Base-by-base conservation (phyloP, 2,113 vertebrate species). In the Chaetura pelagica region DNA sequence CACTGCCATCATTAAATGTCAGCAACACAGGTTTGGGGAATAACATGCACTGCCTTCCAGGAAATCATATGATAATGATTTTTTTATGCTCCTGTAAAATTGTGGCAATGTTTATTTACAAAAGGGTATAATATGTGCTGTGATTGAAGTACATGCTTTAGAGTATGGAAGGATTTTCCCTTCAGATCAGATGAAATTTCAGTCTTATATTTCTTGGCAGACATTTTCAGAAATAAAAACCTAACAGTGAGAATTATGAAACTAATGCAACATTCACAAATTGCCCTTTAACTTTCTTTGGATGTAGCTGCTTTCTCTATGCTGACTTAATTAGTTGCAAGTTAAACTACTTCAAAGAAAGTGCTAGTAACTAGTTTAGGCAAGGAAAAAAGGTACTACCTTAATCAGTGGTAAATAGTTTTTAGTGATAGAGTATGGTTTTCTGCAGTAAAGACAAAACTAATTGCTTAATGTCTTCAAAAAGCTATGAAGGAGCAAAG, bases 71-170 rank as follows among this genome's bases (percentile, higher is more conserved):
- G 34, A 74, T 85, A 82, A 78, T 82, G 30, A 12, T 5, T n/a
- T 71, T 91, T 74, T 77, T 32, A 51, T 75, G 30, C 66, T 84
- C 5, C 55, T 90, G 30, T 84, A 77, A 58, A 85, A 85, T 23
- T 63, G 27, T 87, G 42, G 55, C 62, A 91, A 1, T 84, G 74
- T 91, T 95, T 94, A 84, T 90, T 96, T 91, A 89, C 77, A 82
- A 76, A 48, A 84, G 66, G n/a, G 29, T 84, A 3, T 92, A 55
- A 92, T 91, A 73, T 71, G 17, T 82, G 59, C 42, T 82, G 6
- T 89, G 93, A 92, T 73, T 94, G 76, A 42, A 90, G 29, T n/a
- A 69, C 38, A 48, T 17, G 12, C 19, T 74, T 74, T 85, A 67
- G 51, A 87, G 74, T 80, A 59, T 57, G 44, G 44, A 87, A 86